Base-by-base conservation (phyloP, 2,113 vertebrate species). In the Ammodytes dubius region DNA sequence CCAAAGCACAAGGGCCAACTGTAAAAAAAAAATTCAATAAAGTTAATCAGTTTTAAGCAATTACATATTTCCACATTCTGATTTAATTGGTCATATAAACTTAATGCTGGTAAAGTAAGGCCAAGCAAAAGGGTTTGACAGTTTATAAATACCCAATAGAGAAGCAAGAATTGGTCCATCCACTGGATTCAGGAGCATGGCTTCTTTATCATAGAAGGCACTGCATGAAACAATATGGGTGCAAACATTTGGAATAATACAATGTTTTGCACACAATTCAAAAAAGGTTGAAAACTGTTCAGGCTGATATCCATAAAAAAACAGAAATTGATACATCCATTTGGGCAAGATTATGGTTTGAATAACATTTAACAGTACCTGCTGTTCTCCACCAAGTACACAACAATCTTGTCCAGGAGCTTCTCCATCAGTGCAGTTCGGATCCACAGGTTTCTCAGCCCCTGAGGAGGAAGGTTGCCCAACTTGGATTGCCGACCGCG, bases 111-210 rank as follows among this genome's bases (percentile, higher is more conserved):
- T 7, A 77, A 6, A 73, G 14, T 5, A 11, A 13, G 7, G 17
- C 9, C 4, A 47, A 70, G 40, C 46, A 42, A 27, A 46, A 64
- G 15, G 53, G 17, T 4, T 58, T 57, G 14, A 7, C 4, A 4
- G 52, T 15, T 57, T 10, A 14, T 66, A 35, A 71, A 94, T 95
- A 99, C 98, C 98, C 84, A 99, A 64, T 67, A 99, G 78, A 77
- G 98, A 99, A 0, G 98, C 98, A 15, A 99, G 97, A 69, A 99
- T 99, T 0, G 97, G 98, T 60, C 98, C 98, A 11, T 99, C 98
- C 66, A 98, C 97, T 0, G 97, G 97, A 87, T 99, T 98, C 96
- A 98, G 96, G 81, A 99, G 88, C 74, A 99, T 97, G 5, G 98
- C 98, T 82, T 99, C 98, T 81, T 97, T 98, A 90, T 99, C 98